A percentile compares a stretch with the other conserved stretches of the same genome.
These are phyloP conservation scores for Hycleus phaleratus DNA, from an alignment of 1,140 invertebrate species.

Conservation along the genomic window DNA sequence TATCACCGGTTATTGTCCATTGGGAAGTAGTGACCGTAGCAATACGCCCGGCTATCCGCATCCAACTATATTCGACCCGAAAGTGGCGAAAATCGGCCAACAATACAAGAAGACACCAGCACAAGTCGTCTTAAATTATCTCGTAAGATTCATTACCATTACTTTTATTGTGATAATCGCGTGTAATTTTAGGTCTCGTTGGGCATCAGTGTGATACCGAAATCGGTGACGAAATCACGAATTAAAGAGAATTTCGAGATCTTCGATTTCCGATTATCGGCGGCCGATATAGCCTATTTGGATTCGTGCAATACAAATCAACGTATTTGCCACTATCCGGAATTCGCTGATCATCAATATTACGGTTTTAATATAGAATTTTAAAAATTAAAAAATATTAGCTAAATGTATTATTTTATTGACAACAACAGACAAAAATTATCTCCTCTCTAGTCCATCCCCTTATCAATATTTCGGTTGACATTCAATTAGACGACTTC, in stretches of 20 bases:
- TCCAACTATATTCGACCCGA: constrained; percentile 48
- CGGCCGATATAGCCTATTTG: constrained; percentile 52
- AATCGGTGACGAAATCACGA: constrained; percentile 65
- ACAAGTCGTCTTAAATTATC: constrained; percentile 58
- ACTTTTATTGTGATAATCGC: too few species aligned
- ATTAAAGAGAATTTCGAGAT: constrained; percentile 68
- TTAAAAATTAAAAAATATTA: constrained; percentile 1
- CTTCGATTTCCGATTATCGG: constrained; percentile 64
- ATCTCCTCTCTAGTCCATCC: too few species aligned
- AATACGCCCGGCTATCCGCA: constrained; percentile 45
- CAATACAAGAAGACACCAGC: constrained; percentile 59
- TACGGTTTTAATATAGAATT: constrained; percentile 49
- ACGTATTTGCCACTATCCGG: constrained; percentile 44
- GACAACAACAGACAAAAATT: background rate
- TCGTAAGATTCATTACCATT: constrained; percentile 41
- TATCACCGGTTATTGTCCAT: constrained; percentile 53
- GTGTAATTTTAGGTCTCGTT: constrained; percentile 48
- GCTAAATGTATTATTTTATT: background rate
- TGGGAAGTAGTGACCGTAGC: constrained; percentile 47
- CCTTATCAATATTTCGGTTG: too few species aligned
- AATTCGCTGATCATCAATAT: constrained; percentile 47
- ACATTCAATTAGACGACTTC: too few species aligned
- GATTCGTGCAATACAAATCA: constrained; percentile 51
- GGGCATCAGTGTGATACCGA: constrained; percentile 70
- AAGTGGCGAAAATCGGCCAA: constrained; percentile 49